Conservation (phyloP, 2,113 vertebrate species). For the Manacus vitellinus region DNA sequence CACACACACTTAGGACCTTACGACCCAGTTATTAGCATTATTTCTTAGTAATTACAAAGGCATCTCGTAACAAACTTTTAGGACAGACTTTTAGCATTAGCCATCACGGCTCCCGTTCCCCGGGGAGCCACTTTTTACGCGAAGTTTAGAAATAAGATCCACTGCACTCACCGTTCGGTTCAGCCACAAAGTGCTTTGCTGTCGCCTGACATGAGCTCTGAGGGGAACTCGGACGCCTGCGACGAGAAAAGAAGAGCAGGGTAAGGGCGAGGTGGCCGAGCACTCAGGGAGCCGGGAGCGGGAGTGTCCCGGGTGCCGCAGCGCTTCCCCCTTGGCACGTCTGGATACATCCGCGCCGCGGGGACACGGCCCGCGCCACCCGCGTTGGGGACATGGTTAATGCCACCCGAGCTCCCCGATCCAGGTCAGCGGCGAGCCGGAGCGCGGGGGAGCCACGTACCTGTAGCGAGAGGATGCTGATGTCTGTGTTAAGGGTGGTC, state of each 20-base stretch:
- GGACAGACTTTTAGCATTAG: not conserved
- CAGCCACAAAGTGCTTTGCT: constrained; percentile 97
- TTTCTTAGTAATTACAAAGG: not conserved
- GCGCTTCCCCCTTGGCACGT: not conserved
- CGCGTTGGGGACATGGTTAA: not conserved
- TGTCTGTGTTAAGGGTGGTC: constrained; percentile 96
- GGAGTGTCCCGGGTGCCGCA: not conserved
- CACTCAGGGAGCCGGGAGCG: not conserved
- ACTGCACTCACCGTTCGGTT: constrained; percentile 84
- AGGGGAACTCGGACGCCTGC: constrained; percentile 93
- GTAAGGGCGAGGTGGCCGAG: not conserved
- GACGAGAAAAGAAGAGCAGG: not conserved
- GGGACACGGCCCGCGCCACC: not conserved
- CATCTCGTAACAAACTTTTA: not conserved
- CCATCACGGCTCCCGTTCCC: not conserved
- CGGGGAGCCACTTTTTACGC: not conserved
- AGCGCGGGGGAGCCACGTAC: constrained; percentile 60
- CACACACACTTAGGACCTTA: not conserved
- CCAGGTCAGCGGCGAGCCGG: not conserved
- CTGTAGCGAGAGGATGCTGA: constrained; percentile 97
- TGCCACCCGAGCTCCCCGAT: not conserved
- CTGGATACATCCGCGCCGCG: not conserved
- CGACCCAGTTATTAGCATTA: not conserved
- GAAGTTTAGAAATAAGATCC: not conserved
- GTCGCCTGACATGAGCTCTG: constrained; percentile 92